Evolutionary conservation across 2,797 vertebrate species (phyloP), one percentile per base, ranked within the genome.

Genomic region (Danionella dracula): DNA sequence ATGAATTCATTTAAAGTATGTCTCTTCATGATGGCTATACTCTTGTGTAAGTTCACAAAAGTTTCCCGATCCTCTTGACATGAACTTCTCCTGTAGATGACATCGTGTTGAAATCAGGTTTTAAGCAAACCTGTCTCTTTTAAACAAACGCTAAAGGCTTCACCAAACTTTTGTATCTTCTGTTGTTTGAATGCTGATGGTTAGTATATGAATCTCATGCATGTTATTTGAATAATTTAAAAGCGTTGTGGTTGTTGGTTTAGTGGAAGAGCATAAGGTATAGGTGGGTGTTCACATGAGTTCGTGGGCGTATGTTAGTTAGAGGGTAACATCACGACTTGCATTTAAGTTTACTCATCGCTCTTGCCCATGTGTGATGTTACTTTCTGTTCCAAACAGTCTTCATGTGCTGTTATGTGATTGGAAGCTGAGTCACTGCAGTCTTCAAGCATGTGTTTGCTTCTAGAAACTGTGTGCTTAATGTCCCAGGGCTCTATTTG

Each of bases 261-360:
- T 34, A 46, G 48, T 61, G 44, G 44, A 19, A 41, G 46, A 63
- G 57, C 70, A 78, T 70, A 68, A 46, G 55, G 70, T 60, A 49
- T 66, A 42, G 40, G 69, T 19, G 23, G 38, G 58, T 23, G 16
- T 69, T 57, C 44, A 23, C 46, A 37, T 4, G 12, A 17, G 20
- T 65, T 50, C 68, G 59, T 67, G 49, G 20, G 63, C 0, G 29
- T 60, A 49, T 35, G 5, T 51, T 56, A 13, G 27, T n/a, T 68
- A 42, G 13, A 4, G 63, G 61, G 59, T 71, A 50, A 68, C 32
- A 45, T 40, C 17, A 63, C 46, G 19, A 27, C 23, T 27, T n/a
- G 70, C 23, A 19, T 51, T 56, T 27, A 55, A 10, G 10, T 59
- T 59, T 56, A 55, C 51, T 59, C 58, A 70, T 32, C 3, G 13